phyloP scores from a whole-genome alignment of 2,113 vertebrate species.

The Zingel zingel region DNA sequence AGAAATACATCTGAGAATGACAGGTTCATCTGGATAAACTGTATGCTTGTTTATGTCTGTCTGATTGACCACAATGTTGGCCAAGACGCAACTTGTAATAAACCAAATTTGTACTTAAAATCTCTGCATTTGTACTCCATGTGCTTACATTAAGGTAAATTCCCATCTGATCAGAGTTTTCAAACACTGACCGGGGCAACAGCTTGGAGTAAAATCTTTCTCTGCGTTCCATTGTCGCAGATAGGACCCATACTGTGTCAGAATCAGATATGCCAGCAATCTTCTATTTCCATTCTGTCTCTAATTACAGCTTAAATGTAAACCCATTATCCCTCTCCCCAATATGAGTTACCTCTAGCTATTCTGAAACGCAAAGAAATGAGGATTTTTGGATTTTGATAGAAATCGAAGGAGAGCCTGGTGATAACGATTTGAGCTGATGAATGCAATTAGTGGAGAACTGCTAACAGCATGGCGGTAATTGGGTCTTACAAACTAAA shows the following conservation, averaged over 20 bases:
- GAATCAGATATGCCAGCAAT: slow-evolving; percentile 51
- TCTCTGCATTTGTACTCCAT: neutral
- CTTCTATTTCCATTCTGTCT: slow-evolving; percentile 64
- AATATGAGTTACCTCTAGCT: slow-evolving; percentile 75
- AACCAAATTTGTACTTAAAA: neutral
- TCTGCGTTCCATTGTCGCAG: slow-evolving; percentile 17
- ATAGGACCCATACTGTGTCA: slow-evolving; percentile 36
- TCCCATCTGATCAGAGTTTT: slow-evolving; percentile 2
- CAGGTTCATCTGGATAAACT: neutral
- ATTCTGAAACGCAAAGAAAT: slow-evolving; percentile 72
- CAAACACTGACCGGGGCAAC: neutral
- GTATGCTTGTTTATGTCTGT: neutral
- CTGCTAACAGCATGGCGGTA: slow-evolving; percentile 79
- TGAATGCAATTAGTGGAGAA: slow-evolving; percentile 83
- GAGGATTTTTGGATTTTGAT: slow-evolving; percentile 76
- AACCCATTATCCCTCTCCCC: slow-evolving; percentile 76
- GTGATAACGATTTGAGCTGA: slow-evolving; percentile 81
- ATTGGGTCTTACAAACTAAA: slow-evolving; percentile 78
- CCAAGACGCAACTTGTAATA: neutral
- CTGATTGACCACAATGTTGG: neutral
- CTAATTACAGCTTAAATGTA: slow-evolving; percentile 80
- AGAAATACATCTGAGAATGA: neutral
- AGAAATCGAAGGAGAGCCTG: slow-evolving; percentile 66
- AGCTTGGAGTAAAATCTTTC: slow-evolving; percentile 37
- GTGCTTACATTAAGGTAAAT: neutral